Base-by-base conservation (phyloP, 2,888 invertebrate genomes). In the Hesperia comma region DNA sequence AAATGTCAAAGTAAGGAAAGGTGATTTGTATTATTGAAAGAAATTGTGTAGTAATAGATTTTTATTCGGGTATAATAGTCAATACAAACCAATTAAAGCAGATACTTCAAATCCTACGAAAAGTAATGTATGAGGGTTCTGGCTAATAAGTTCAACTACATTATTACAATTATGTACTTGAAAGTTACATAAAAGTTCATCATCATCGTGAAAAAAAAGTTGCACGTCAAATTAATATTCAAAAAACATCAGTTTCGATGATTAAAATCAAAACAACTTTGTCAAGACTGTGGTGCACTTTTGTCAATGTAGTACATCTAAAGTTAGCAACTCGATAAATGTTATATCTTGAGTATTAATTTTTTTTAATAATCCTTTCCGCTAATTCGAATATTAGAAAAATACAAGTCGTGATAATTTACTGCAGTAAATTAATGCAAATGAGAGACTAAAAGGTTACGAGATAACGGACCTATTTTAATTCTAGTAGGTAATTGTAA, bases 1-100 rank as follows among this genome's bases (percentile, higher is more conserved):
- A 2, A 2, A 37, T 12, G 12, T 10, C 12, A 37, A 37, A 6
- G 33, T 8, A 33, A 33, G 33, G 33, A 33, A 33, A 33, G 7
- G 1, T 33, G 7, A 6, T 8, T 33, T 12, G 37, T 12, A 37
- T 12, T 26, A 5, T 26, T 49, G 19, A 49, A 49, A 49, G 19
- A 2, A 19, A 19, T 49, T 19, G 12, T 63, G 15, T 57, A 49
- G 10, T 37, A 49, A n/a, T 56, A 57, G 19, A 51, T 57, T 51
- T 63, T 63, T 56, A 56, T 63, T 57, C 26, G 49, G 49, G 57
- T 63, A 55, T 62, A 62, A 54, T 61, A 46, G 61, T 61, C 62
- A 49, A 58, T 64, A 64, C 58, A 64, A 64, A 58, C 41, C 57
- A 64, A 64, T 64, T 58, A 53, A 64, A 64, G 64, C 64, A 58